These are phyloP conservation scores for Orycteropus afer DNA, from an alignment of 2,113 vertebrate genomes.

Conservation along the genomic window DNA sequence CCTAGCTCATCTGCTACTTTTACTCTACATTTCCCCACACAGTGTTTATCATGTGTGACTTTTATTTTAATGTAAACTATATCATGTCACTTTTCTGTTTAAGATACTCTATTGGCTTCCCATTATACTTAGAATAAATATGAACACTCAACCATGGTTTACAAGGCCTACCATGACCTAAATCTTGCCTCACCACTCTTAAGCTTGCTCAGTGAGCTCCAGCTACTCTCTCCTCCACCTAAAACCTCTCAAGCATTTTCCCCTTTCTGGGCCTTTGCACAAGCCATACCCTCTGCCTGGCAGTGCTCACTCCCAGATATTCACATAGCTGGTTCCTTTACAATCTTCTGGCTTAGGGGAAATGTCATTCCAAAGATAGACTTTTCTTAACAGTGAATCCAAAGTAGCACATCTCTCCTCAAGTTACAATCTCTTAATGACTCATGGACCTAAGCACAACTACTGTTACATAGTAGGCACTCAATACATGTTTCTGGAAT, in stretches of 20 bases:
- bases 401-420: no score
- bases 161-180: neutral
- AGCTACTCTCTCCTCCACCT: neutral
- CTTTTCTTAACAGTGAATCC: neutral
- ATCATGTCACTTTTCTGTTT: no score
- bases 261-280: no score
- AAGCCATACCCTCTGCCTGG: no score
- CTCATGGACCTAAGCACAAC: neutral
- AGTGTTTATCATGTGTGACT: neutral
- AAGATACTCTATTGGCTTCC: no score
- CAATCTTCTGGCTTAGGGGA: neutral
- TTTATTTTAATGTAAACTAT: no score
- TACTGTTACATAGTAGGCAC: no score
- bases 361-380: neutral
- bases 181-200: neutral
- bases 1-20: neutral
- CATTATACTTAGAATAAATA: neutral
- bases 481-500: neutral
- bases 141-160: neutral
- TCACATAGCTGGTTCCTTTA: neutral
- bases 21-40: neutral
- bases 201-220: neutral
- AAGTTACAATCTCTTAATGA: no score
- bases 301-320: no score
- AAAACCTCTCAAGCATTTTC: neutral